Base-by-base conservation (phyloP, 2,888 invertebrate genomes). In the Kuschelorhynchus macadamiae region DNA sequence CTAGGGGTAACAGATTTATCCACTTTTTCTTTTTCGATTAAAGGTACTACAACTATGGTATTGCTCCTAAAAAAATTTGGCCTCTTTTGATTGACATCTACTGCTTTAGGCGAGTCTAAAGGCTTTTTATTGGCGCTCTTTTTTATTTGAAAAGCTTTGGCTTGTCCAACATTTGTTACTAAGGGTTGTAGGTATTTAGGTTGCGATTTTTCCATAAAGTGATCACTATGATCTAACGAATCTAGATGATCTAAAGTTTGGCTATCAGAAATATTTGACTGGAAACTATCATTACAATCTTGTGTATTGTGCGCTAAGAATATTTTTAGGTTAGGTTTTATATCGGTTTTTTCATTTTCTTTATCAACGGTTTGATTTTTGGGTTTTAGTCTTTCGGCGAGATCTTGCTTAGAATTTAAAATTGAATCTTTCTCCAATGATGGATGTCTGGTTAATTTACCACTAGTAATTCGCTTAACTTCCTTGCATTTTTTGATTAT, bases 281-380 rank as follows among this genome's bases (percentile, higher is more conserved):
- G 49, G 41, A 44, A 52, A 12, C 72, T 67, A 25, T 66, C 71
- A 20, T 63, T 32, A 1, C n/a, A 57, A 30, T 50, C 72, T 67
- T 81, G 80, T n/a, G 84, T 81, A 16, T 85, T 85, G 70, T 87
- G 87, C 0, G 88, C 85, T 55, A 90, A 79, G 73, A 88, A 88
- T 68, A 90, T 90, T 59, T 87, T 87, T 36, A 90, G 82, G 77
- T 89, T 90, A 1, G 87, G 85, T 76, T 87, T 88, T 46, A 68
- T 49, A 53, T 68, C 72, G 60, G 60, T 64, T 55, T 63, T 71
- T 20, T 67, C 65, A 16, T 68, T 65, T 14, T 64, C 65, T 39
- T 65, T 71, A 50, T 53, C 17, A 21, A 41, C 14, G 11, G 11
- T 33, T 18, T 30, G 42, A 3, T 32, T 52, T 33, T 69, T 57